Percentiles rank a stretch among this genome's conserved stretches.
phyloP scores from a whole-genome alignment of 2,113 vertebrate species.

The Brachypodius melanocephalos region DNA sequence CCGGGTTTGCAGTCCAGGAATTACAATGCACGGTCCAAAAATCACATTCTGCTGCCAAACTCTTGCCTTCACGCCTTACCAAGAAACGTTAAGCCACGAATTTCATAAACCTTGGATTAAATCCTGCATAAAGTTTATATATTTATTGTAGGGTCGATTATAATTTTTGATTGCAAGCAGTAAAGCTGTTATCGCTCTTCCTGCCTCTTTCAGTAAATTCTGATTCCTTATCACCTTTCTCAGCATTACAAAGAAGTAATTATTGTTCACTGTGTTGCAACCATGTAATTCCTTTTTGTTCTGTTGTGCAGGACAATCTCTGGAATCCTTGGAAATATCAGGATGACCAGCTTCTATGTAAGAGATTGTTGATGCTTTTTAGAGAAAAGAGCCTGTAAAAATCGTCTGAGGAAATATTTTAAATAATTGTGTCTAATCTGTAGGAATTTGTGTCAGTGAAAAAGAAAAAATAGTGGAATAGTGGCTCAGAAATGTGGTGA shows the following conservation, averaged over 20 bases:
- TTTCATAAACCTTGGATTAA: constrained; percentile 14
- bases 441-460: background rate
- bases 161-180: background rate
- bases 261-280: background rate
- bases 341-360: background rate
- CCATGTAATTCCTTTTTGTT: background rate
- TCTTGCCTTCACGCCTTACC: background rate
- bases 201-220: background rate
- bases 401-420: background rate
- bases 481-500: background rate
- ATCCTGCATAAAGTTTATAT: background rate
- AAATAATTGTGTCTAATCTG: background rate
- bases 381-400: background rate
- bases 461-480: background rate
- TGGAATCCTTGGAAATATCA: background rate
- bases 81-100: background rate
- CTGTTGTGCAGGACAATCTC: background rate
- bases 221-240: background rate
- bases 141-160: background rate
- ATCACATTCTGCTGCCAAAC: background rate
- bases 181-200: background rate
- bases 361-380: background rate
- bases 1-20: background rate
- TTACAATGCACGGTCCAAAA: background rate
- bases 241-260: background rate